Base-by-base conservation (phyloP, 2,797 vertebrate species). In the Phoebastria nigripes region DNA sequence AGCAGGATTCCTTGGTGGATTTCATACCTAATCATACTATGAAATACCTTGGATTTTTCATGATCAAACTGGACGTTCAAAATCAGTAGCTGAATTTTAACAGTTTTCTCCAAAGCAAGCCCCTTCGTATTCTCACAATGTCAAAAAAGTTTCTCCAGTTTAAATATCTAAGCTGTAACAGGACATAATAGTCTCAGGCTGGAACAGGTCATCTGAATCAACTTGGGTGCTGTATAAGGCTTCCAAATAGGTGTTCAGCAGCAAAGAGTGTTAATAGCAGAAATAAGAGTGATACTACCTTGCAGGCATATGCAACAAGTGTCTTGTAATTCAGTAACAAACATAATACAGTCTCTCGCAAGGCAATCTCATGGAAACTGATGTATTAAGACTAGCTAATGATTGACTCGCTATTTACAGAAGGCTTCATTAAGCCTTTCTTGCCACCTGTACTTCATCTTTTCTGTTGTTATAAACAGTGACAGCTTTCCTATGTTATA, bases 331-430 rank as follows among this genome's bases (percentile, higher is more conserved):
- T 90, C 54, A 65, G 19, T 52, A 72, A 71, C 77, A 74, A 83
- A 79, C 58, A 83, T 56, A 82, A 82, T 0, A 19, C 4, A 5
- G 49, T 61, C 42, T 42, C 52, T 88, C 13, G 1, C 47, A 86
- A 89, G 94, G 67, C 66, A 91, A 16, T 54, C 47, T 59, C 59
- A 26, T 66, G 22, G 58, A 91, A 95, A 94, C 52, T 2, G 1
- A n/a, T 42, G 51, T 26, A 49, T 82, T 73, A 80, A 44, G 28
- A 89, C 46, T 42, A 74, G 88, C 22, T 96, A 93, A 95, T 92
- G 81, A 86, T 82, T 90, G 71, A 95, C 88, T 90, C 3, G 8
- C n/a, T 94, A 39, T 94, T 96, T 95, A 79, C 94, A 80, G 78
- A 88, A 63, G 63, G 78, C 24, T 90, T 86, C 90, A 84, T 65